Percentiles rank a stretch among this genome's conserved stretches.
These are phyloP conservation scores for Lathronympha strigana DNA, from an alignment of 2,888 invertebrate species.

Conservation along the genomic window DNA sequence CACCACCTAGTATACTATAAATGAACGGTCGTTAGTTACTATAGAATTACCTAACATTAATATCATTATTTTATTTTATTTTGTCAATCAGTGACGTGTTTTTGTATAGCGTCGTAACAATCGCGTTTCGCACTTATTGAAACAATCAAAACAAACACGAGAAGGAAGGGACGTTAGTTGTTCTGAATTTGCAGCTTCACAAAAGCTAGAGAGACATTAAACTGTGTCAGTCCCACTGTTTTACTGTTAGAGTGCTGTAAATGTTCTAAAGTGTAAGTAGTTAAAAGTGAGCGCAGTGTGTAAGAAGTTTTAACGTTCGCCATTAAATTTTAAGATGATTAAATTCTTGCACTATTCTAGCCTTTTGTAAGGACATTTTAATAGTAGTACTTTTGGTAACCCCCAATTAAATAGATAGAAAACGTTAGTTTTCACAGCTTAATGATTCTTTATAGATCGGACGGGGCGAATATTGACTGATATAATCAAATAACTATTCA, in stretches of 20 bases:
- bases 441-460: too few relatives aligned
- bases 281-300: conserved; percentile 9
- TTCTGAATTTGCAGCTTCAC: background rate
- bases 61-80: too few relatives aligned
- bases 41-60: too few relatives aligned
- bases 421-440: background rate
- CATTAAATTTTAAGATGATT: conserved; percentile 22
- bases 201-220: background rate
- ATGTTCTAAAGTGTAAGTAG: conserved; percentile 7
- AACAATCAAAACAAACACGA: background rate
- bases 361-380: background rate
- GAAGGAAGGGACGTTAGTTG: background rate
- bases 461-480: too few relatives aligned
- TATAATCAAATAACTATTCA: too few relatives aligned
- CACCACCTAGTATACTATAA: too few relatives aligned
- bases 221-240: conserved; percentile 12
- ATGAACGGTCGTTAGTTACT: too few relatives aligned
- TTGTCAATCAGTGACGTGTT: too few relatives aligned
- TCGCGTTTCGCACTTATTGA: background rate
- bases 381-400: background rate
- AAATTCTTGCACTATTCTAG: conserved; percentile 1
- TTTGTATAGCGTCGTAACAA: too few relatives aligned
- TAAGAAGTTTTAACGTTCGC: conserved; percentile 1
- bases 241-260: background rate
- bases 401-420: background rate